Percentiles rank a stretch among this genome's conserved stretches.
Conservation (phyloP, 2,113 vertebrate species). For the Tragelaphus buxtoni region DNA sequence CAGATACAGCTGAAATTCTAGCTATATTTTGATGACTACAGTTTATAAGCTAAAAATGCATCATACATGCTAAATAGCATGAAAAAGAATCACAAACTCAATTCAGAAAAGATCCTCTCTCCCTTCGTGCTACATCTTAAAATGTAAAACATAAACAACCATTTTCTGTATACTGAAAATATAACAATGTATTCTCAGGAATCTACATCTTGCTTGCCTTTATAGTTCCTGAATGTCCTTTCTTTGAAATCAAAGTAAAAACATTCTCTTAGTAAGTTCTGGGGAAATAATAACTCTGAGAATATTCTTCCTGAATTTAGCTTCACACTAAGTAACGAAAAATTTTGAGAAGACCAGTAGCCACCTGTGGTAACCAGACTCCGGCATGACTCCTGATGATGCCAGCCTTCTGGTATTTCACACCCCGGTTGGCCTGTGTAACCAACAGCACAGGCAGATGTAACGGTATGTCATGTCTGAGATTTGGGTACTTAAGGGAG, state of each 20-base stretch:
- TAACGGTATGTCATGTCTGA: not conserved
- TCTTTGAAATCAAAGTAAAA: not conserved
- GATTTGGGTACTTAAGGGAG: not conserved
- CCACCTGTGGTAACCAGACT: not conserved
- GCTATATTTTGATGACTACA: not conserved
- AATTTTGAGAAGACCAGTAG: not conserved
- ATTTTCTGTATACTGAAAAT: not conserved
- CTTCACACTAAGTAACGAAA: not conserved
- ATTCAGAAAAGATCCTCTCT: not conserved
- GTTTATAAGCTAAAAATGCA: not conserved
- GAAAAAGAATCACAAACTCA: not conserved
- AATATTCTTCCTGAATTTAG: not conserved
- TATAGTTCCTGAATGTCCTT: not conserved
- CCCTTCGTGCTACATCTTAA: not conserved
- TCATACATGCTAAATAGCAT: not conserved
- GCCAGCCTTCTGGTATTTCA: not conserved
- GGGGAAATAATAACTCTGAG: not conserved
- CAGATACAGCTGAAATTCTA: not conserved
- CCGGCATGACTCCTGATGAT: not conserved
- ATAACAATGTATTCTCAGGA: not conserved
- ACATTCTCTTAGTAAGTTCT: not conserved
- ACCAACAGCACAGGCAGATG: not conserved
- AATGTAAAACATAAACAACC: not conserved
- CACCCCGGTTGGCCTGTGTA: not conserved
- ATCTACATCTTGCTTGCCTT: not conserved